Evolutionary conservation across 2,797 vertebrate genomes (phyloP), one percentile per base, ranked within the genome.

Genomic region (Darevskia nairensis): DNA sequence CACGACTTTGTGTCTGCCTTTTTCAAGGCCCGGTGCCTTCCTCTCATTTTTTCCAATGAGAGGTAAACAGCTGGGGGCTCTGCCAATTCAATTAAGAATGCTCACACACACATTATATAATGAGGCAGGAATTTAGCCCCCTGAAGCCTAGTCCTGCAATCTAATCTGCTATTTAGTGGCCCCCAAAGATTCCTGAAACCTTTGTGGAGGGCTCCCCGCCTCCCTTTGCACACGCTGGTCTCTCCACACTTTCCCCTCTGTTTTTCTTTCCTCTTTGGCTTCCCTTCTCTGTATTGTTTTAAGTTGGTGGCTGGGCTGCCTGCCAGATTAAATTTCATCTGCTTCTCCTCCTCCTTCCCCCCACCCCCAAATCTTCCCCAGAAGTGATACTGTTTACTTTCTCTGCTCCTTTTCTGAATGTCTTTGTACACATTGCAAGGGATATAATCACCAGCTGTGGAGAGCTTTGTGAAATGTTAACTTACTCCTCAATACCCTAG

Each of bases 321-420:
- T 0, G 90, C 94, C 96, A 94, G 94, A 92, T 95, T 93, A 85
- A 90, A 94, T 92, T 93, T 95, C 94, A 93, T 89, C 89, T 94
- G 91, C 90, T 59, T 90, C 90, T 91, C 86, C 89, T 27, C 81
- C 86, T 85, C 82, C 86, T 19, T n/a, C 80, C 81, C 85, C 83
- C 35, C 44, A 76, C 74, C 87, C 77, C 69, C 80, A 84, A 76
- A 82, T 80, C 90, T 80, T 94, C 93, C 92, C 89, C 95, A 95
- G 92, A 95, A 95, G 93, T 95, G 95, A 95, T 96, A 96, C 92
- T 96, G 95, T 96, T 96, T 96, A 96, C 95, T 95, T 96, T 95
- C 95, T 94, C 94, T 88, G 82, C 94, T 93, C 90, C 94, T 95
- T 89, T 95, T 95, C 94, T 93, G 94, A 92, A 89, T 93, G 94